These are phyloP conservation scores for Pelecanus crispus DNA, from an alignment of 2,113 vertebrate species.

Conservation along the genomic window DNA sequence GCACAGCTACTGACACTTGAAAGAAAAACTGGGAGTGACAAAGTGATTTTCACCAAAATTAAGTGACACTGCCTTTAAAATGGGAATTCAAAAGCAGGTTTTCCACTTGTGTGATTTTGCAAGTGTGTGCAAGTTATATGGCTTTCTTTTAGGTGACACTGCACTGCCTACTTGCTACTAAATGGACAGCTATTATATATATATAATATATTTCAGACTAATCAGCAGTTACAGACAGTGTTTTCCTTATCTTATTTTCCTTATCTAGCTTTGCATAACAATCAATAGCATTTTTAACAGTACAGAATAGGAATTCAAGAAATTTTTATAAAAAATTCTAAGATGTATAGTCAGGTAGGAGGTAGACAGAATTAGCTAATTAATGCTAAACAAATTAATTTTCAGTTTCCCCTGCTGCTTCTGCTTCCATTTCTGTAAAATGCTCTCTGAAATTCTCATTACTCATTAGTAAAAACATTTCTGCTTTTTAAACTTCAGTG, in stretches of 20 bases:
- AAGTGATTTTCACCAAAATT: background rate
- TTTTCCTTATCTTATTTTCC: conserved; percentile 7
- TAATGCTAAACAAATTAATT: background rate
- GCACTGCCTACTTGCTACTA: background rate
- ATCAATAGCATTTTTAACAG: background rate
- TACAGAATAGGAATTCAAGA: background rate
- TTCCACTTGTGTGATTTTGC: background rate
- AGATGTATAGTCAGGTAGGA: background rate
- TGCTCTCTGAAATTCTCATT: background rate
- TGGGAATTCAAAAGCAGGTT: background rate
- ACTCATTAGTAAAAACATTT: background rate
- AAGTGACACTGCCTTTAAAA: background rate
- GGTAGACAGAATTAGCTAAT: background rate
- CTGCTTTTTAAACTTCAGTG: background rate
- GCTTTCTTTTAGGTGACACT: background rate
- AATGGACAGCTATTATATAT: background rate
- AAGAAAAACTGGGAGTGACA: background rate
- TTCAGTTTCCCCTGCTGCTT: background rate
- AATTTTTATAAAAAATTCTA: background rate
- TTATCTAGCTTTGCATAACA: background rate
- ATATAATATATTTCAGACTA: conserved; percentile 12
- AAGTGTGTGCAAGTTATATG: background rate
- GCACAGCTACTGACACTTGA: background rate
- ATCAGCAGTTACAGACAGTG: background rate
- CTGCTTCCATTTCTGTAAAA: background rate